Conservation (phyloP, 2,888 invertebrate species). For the Drosophila stalkeri region DNA sequence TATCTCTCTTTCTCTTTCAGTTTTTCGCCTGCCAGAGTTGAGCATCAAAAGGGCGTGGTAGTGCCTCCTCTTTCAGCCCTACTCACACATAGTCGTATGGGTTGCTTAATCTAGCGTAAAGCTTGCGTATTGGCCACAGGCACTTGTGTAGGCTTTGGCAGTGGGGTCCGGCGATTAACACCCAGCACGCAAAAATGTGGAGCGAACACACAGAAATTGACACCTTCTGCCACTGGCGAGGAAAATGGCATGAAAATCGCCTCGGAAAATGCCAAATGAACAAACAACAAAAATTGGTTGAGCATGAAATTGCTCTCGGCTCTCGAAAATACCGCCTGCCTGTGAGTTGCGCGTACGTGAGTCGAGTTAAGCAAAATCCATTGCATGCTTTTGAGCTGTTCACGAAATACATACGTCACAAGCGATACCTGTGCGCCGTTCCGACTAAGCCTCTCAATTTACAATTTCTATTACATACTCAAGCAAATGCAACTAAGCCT, state of each 20-base stretch:
- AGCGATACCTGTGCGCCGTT: conserved; percentile 10
- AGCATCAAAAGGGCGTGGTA: conserved; percentile 55
- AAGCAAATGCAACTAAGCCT: not conserved
- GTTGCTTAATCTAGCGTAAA: conserved; percentile 76
- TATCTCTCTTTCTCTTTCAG: not conserved
- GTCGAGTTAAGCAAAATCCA: conserved; percentile 38
- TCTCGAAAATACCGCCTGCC: conserved; percentile 32
- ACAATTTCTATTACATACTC: not conserved
- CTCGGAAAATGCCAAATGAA: conserved; percentile 63
- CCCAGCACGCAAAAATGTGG: conserved; percentile 55
- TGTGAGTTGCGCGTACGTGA: conserved; percentile 15
- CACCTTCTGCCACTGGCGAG: conserved; percentile 59
- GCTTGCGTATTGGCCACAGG: conserved; percentile 63
- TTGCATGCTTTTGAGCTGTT: conserved; percentile 62
- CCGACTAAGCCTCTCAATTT: not conserved
- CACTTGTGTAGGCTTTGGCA: conserved; percentile 41
- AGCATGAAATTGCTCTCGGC: conserved; percentile 76
- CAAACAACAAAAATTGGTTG: conserved; percentile 75
- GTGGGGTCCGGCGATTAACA: conserved; percentile 69
- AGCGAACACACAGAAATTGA: conserved; percentile 63
- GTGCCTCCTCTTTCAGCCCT: not conserved
- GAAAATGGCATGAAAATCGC: conserved; percentile 45
- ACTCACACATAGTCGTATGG: conserved; percentile 33
- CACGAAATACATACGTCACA: conserved; percentile 47
- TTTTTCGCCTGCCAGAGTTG: conserved; percentile 30